A percentile compares a stretch with the other conserved stretches of the same genome.
These are phyloP conservation scores for Pseudoatta argentina DNA, from an alignment of 1,140 invertebrate species.

Conservation along the genomic window DNA sequence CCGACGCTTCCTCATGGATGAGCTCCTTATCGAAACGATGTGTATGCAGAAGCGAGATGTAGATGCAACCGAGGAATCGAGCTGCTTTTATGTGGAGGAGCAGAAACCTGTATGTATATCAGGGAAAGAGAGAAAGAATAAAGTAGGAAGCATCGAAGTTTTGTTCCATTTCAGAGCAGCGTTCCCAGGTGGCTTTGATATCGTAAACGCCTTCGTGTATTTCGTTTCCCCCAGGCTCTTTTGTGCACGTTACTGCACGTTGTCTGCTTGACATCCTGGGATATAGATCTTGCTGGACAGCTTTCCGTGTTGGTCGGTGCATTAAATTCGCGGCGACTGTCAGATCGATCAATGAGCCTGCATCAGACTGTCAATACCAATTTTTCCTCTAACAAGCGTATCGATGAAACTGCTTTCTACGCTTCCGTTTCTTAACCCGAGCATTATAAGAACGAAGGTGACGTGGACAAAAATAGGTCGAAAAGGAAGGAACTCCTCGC, in stretches of 20 bases:
- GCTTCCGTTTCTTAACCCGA: conserved; percentile 5
- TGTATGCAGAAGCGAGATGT: conserved; percentile 37
- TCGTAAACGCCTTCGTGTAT: conserved; percentile 54
- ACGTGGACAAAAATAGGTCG: not conserved
- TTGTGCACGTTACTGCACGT: conserved; percentile 45
- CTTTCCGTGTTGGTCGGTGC: conserved; percentile 1
- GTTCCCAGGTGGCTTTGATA: conserved; percentile 61
- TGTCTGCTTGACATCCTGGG: conserved; percentile 20
- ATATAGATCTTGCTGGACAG: conserved; percentile 54
- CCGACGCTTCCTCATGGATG: not conserved
- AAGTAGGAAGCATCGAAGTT: conserved; percentile 51
- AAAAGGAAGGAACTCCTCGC: not conserved
- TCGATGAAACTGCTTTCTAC: conserved; percentile 13
- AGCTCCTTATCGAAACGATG: conserved; percentile 11
- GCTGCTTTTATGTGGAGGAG: not conserved
- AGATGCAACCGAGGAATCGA: conserved; percentile 36
- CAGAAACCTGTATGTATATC: conserved; percentile 1
- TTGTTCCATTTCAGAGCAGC: conserved; percentile 61
- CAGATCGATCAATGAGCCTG: conserved; percentile 40
- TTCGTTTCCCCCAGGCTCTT: conserved; percentile 44
- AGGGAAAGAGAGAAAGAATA: not conserved
- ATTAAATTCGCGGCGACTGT: conserved; percentile 46
- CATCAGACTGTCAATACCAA: conserved; percentile 50
- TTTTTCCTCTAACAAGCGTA: conserved; percentile 26
- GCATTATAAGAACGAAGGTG: not conserved